A percentile compares a stretch with the other conserved stretches of the same genome.
phyloP scores from a whole-genome alignment of 2,113 vertebrate genomes.

The Neolamprologus variostigma region DNA sequence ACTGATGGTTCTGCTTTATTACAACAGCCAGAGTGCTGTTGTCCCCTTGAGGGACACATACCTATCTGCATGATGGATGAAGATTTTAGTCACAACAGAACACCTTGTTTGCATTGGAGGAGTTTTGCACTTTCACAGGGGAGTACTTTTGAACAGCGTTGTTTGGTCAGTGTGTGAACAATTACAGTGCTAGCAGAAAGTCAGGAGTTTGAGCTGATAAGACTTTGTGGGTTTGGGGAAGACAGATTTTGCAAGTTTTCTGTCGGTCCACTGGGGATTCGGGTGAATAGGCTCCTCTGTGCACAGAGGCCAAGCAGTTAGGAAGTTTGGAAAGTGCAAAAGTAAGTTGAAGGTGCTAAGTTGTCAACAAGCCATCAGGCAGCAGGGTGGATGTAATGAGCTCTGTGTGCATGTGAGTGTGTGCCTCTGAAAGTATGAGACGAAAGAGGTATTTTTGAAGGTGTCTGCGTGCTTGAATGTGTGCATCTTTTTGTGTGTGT shows the following conservation, averaged over 20 bases:
- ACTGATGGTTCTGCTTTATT: constrained; percentile 69
- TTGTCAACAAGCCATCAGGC: constrained; percentile 61
- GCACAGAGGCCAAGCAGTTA: constrained; percentile 16
- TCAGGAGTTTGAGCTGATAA: constrained; percentile 24
- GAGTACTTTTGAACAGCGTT: not conserved
- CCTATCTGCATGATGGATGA: constrained; percentile 65
- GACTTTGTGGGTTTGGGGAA: not conserved
- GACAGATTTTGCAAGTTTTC: constrained; percentile 5
- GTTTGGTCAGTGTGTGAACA: not conserved
- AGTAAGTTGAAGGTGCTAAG: constrained; percentile 60
- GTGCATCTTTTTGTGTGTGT: not conserved
- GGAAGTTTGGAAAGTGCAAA: constrained; percentile 56
- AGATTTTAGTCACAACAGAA: constrained; percentile 43
- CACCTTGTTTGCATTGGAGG: constrained; percentile 1
- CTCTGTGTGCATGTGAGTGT: not conserved
- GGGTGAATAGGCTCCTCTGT: constrained; percentile 28
- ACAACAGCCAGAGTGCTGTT: constrained; percentile 35
- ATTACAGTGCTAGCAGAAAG: constrained; percentile 19
- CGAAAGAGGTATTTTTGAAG: not conserved
- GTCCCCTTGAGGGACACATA: constrained; percentile 63
- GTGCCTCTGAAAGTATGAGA: not conserved
- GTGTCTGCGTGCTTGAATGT: not conserved
- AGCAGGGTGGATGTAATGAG: constrained; percentile 54
- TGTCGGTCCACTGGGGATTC: constrained; percentile 4
- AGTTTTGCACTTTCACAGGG: constrained; percentile 17